Percentiles rank a stretch among this genome's conserved stretches.
phyloP scores from a whole-genome alignment of 2,888 invertebrate genomes.

The Clusia tigrina region DNA sequence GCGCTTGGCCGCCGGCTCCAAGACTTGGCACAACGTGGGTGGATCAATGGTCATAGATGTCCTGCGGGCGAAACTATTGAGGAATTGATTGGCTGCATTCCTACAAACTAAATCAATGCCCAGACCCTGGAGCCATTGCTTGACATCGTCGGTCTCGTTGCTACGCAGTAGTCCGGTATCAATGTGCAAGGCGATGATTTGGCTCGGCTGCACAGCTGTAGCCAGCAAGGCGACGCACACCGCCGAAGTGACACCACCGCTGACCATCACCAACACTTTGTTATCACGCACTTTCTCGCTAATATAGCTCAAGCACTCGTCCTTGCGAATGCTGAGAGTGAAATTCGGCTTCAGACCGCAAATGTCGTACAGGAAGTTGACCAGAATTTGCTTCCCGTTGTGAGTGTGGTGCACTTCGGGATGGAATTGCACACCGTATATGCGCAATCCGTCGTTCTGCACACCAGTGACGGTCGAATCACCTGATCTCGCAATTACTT shows the following conservation, averaged over 20 bases:
- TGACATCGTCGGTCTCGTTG: slow-evolving; percentile 89
- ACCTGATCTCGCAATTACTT: slow-evolving; percentile 82
- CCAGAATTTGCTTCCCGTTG: slow-evolving; percentile 89
- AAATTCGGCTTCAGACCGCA: slow-evolving; percentile 86
- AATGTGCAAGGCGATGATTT: slow-evolving; percentile 95
- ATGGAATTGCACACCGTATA: slow-evolving; percentile 98
- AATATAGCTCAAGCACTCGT: slow-evolving; percentile 91
- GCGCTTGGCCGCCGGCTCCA: slow-evolving; percentile 95
- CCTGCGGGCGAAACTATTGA: slow-evolving; percentile 81
- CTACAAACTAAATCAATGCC: slow-evolving; percentile 84
- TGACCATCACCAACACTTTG: slow-evolving; percentile 93
- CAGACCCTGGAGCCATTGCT: slow-evolving; percentile 80
- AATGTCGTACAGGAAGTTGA: slow-evolving; percentile 93
- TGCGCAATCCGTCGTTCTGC: slow-evolving; percentile 85
- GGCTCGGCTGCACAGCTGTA: slow-evolving; percentile 86
- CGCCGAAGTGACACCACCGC: slow-evolving; percentile 99
- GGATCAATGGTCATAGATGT: slow-evolving; percentile 70
- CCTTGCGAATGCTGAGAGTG: slow-evolving; percentile 87
- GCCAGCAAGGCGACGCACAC: slow-evolving; percentile 96
- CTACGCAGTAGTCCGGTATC: slow-evolving; percentile 93
- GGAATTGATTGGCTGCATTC: slow-evolving; percentile 76
- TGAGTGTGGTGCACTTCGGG: slow-evolving; percentile 97
- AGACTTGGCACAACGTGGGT: slow-evolving; percentile 83
- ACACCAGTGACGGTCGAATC: slow-evolving; percentile 87
- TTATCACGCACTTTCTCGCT: slow-evolving; percentile 86